Evolutionary conservation across 2,888 invertebrate species (phyloP), one percentile per base, ranked within the genome.

Genomic region (Ferrisia virgata): DNA sequence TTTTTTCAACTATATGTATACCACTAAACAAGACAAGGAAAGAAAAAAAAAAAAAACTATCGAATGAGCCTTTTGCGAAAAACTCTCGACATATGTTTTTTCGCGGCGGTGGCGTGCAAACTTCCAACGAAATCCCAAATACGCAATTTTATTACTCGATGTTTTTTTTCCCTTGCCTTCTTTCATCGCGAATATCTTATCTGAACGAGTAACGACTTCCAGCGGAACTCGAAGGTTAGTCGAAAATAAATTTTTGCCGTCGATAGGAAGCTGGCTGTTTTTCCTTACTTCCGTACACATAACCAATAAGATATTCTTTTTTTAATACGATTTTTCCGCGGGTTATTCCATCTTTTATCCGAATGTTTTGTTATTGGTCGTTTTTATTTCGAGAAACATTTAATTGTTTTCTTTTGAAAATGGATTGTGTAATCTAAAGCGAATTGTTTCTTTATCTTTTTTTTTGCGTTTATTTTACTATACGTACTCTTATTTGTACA

Each of bases 391-490:
- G 28, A 76, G 72, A 76, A 76, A 76, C 72, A 36, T 76, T 76
- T 76, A 76, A 76, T 76, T 76, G 72, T 76, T 76, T 76, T 76
- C 72, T 76, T 76, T 76, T 76, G 72, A 76, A 76, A 76, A 76
- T 76, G 72, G 72, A 76, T 76, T 76, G 72, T 36, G 72, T 76
- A 76, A 76, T 76, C 72, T 36, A 76, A 76, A 36, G 72, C 36
- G 72, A 76, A 76, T 76, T 33, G 72, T 76, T 76, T 76, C 72
- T 76, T 76, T 36, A 36, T 76, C 72, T 36, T 36, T 36, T 33
- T 64, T 64, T 13, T 28, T 28, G 25, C 28, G 64, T 64, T 64
- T 28, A 64, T 64, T 28, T 64, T 64, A 64, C 64, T 64, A 53
- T n/a, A n/a, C 5, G 72, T 76, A 36, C 72, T 76, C 33, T 72